Base-by-base conservation (phyloP, 2,888 invertebrate species). In the Synanthedon tipuliformis region DNA sequence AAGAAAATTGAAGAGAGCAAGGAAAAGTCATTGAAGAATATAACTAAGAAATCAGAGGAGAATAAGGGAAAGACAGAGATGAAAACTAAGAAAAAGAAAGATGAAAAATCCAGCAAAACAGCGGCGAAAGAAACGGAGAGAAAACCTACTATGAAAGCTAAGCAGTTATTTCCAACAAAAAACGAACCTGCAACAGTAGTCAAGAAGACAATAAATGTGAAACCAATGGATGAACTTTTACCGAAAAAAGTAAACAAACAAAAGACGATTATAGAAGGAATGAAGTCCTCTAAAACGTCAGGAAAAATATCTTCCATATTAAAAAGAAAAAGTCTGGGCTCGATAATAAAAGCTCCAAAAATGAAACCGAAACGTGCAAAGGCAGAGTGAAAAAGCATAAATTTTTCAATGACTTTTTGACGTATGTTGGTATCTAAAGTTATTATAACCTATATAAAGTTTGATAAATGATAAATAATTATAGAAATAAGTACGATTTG, bases 261-360 rank as follows among this genome's bases (percentile, higher is more conserved):
- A 68, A 69, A 52, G 59, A 50, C 34, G 54, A 54, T 23, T 45
- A 8, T 5, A 13, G 45, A 13, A 45, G 45, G 10, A 3, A 18
- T 8, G 4, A 49, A 49, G 49, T 49, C 18, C 1, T 50, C 55
- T 15, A 55, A 60, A 50, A 71, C 77, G 54, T 74, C 79, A n/a
- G 49, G 65, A 34, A 78, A 81, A 60, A 82, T 62, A 4, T 56
- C 59, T 0, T 60, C 60, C 48, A 69, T 79, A 61, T 69, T 72
- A 62, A 82, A 75, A 55, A 63, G 85, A 18, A 85, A 78, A 59
- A 85, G 84, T 16, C 73, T 81, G 1, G 83, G 83, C 0, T 75
- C 80, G 0, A 81, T 85, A 0, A 80, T 81, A 40, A 85, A 83
- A 64, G 68, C 77, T 11, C 85, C 85, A 0, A 83, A 78, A 69